phyloP scores from a whole-genome alignment of 2,888 invertebrate species.

The Dusona sp. region DNA sequence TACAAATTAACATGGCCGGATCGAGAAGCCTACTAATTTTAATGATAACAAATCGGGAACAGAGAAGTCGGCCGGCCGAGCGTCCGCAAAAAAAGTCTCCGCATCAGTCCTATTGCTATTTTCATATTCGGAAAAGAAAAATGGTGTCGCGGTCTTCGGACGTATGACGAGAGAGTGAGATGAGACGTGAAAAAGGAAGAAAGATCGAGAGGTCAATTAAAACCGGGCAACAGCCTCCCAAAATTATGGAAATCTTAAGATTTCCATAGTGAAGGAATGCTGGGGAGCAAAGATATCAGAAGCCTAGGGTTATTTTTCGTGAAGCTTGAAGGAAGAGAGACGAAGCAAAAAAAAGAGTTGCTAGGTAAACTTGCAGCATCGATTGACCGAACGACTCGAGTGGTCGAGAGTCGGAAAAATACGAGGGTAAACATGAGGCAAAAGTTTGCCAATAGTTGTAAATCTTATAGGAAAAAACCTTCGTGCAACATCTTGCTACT shows the following conservation, averaged over 20 bases:
- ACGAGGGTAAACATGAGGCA: slow-evolving; percentile 39
- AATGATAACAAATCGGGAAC: slow-evolving; percentile 56
- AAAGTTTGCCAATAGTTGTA: slow-evolving; percentile 67
- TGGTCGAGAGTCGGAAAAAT: slow-evolving; percentile 54
- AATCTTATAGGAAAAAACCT: slow-evolving; percentile 51
- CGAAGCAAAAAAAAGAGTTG: slow-evolving; percentile 25
- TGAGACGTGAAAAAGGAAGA: slow-evolving; percentile 4
- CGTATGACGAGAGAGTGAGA: not conserved
- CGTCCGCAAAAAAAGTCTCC: slow-evolving; percentile 35
- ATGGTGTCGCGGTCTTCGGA: not conserved
- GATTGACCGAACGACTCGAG: slow-evolving; percentile 52
- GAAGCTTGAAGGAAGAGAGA: not conserved
- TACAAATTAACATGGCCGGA: slow-evolving; percentile 70
- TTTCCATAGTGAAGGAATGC: not conserved
- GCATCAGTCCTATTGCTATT: slow-evolving; percentile 45
- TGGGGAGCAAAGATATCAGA: slow-evolving; percentile 28
- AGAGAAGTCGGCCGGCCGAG: slow-evolving; percentile 47
- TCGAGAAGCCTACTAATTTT: slow-evolving; percentile 62
- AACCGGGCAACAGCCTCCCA: not conserved
- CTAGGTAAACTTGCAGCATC: slow-evolving; percentile 44
- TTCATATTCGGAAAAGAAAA: slow-evolving; percentile 40
- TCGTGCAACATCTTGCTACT: slow-evolving; percentile 52
- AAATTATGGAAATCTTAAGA: not conserved
- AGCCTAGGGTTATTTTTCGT: slow-evolving; percentile 41
- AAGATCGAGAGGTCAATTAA: slow-evolving; percentile 31